Evolutionary conservation across 1,140 invertebrate species (phyloP).

Genomic region (Apis cerana): DNA sequence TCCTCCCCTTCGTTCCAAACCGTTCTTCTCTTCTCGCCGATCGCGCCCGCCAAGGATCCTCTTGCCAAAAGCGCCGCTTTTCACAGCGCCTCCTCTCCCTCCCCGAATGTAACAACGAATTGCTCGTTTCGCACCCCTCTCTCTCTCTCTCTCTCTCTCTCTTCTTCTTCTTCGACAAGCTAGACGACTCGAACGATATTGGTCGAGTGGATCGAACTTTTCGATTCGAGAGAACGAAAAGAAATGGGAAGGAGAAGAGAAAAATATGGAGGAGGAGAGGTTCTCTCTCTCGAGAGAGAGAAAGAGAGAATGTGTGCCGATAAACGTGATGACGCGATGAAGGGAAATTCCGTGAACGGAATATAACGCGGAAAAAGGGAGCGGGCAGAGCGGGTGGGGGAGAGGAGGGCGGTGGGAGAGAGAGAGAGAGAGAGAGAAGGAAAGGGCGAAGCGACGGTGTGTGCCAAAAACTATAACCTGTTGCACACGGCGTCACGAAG

Average conservation of each 20-base stretch:
- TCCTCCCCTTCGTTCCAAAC: not conserved
- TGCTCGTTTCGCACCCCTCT: not conserved
- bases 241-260: no score
- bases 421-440: conserved; percentile 48
- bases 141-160: not conserved
- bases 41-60: conserved; percentile 20
- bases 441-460: conserved; percentile 71
- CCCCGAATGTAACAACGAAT: no score
- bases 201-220: no score
- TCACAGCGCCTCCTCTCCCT: not conserved
- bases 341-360: conserved; percentile 64
- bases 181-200: no score
- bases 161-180: not conserved
- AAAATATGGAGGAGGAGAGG: no score
- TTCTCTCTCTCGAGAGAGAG: no score
- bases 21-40: not conserved
- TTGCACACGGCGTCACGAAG: conserved; percentile 76
- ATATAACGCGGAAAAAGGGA: conserved; percentile 54
- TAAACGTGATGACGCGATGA: conserved; percentile 27
- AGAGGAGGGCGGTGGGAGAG: conserved; percentile 13
- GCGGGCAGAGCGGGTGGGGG: conserved; percentile 40
- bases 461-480: conserved; percentile 82
- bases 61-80: conserved; percentile 32
- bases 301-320: conserved; percentile 12
- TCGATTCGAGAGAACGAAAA: no score